These are phyloP conservation scores for Drosophila yakuba DNA, from an alignment of 1,140 invertebrate genomes.

Conservation along the genomic window DNA sequence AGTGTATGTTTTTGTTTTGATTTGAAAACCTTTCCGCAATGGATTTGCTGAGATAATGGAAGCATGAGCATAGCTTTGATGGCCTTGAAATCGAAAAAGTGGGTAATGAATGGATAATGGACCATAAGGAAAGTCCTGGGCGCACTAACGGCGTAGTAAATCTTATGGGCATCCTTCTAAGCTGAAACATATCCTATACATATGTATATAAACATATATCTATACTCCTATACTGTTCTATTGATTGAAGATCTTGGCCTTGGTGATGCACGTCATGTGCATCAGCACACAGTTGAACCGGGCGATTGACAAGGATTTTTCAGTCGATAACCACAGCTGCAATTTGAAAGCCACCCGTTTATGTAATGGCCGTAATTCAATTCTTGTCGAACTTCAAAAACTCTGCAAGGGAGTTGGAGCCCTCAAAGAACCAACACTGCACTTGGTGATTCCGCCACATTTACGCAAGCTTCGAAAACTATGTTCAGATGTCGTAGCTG, in stretches of 20 bases:
- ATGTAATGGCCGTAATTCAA: neutral
- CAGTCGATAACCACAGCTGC: neutral
- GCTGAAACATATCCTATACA: too few species aligned
- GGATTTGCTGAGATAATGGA: neutral
- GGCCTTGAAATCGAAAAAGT: neutral
- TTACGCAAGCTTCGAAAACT: too few species aligned
- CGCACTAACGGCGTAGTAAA: too few species aligned
- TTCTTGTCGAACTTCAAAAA: neutral
- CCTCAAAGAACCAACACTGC: neutral
- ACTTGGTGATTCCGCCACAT: too few species aligned
- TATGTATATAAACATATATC: too few species aligned
- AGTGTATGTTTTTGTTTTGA: constrained; percentile 11
- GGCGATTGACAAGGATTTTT: neutral
- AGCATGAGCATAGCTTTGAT: neutral
- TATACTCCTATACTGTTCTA: too few species aligned
- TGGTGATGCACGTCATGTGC: neutral
- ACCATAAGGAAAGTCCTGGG: too few species aligned
- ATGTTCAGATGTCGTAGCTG: too few species aligned
- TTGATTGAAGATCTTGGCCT: neutral
- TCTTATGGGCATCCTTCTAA: too few species aligned
- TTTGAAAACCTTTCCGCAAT: neutral
- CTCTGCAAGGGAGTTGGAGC: neutral
- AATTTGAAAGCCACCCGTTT: too few species aligned
- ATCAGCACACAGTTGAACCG: neutral
- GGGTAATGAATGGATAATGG: too few species aligned